Base-by-base conservation (phyloP, 1,140 invertebrate species). In the Sogatella furcifera region DNA sequence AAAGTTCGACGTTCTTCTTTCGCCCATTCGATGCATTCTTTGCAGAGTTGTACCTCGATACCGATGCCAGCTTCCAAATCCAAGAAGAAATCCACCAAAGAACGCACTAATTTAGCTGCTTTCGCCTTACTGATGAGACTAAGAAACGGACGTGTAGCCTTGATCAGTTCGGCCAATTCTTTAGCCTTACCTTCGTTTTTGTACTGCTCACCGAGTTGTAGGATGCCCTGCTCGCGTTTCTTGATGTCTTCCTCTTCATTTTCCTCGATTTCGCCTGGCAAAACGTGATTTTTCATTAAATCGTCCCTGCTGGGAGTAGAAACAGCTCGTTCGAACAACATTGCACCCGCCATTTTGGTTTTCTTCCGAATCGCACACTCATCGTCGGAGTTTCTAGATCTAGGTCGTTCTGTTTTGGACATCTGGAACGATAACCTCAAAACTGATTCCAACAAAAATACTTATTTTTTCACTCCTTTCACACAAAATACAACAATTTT, bases 1-100 rank as follows among this genome's bases (percentile, higher is more conserved):
- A 98, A 99, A 17, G 93, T 98, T 65, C 97, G 83, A 62, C 94
- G 90, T 72, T 99, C 96, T 73, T 95, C 88, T 74, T 97, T 96
- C 17, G 97, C 95, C 97, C 97, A 99, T 78, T 97, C 91, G 78
- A 99, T 99, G 77, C 95, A 98, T 77, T 99, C 96, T 77, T 95
- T 89, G 72, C 88, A 92, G 42, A 94, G 76, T 73, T 93, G 88
- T 62, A 84, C 80, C 79, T 92, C 94, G 60, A 92, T 89, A 34
- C 93, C 94, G 66, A 92, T 95, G 38, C 85, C 87, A 63, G 90
- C 92, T 75, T 97, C 94, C 73, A 99, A 84, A 75, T 98, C 95
- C 52, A 99, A 77, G 75, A 98, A 99, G 76, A 96, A 88, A 74
- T 99, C 97, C 8, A 99, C 95, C 53, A 99, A 77, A 11, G 92